These are phyloP conservation scores for Lates calcarifer DNA, from an alignment of 2,113 vertebrate species.

Conservation along the genomic window DNA sequence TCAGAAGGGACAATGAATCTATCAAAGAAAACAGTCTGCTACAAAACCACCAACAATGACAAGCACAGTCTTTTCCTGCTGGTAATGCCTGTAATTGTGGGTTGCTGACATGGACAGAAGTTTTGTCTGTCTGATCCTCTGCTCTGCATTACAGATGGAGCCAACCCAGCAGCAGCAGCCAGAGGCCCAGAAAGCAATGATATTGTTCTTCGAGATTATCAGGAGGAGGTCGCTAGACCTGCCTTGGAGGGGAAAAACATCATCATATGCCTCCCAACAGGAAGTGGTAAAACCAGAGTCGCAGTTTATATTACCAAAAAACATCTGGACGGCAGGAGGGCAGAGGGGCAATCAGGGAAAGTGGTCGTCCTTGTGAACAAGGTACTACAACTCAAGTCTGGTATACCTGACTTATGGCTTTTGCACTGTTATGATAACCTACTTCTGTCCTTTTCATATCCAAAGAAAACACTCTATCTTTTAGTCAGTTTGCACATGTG, in stretches of 20 bases:
- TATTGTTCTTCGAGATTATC: slow-evolving; percentile 92
- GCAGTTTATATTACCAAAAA: slow-evolving; percentile 93
- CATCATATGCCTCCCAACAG: slow-evolving; percentile 96
- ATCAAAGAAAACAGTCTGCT: slow-evolving; percentile 18
- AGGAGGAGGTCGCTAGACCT: slow-evolving; percentile 91
- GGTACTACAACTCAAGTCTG: slow-evolving; percentile 80
- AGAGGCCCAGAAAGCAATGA: slow-evolving; percentile 80
- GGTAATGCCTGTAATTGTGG: slow-evolving; percentile 47
- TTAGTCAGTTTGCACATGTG: slow-evolving; percentile 51
- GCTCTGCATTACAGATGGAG: slow-evolving; percentile 69
- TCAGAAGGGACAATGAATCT: background rate
- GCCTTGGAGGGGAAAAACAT: slow-evolving; percentile 94
- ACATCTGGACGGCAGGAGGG: slow-evolving; percentile 89
- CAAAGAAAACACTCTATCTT: slow-evolving; percentile 54
- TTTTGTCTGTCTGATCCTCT: slow-evolving; percentile 43
- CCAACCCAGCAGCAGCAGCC: slow-evolving; percentile 61
- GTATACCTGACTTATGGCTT: slow-evolving; percentile 21
- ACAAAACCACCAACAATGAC: slow-evolving; percentile 39
- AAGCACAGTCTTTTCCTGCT: slow-evolving; percentile 20
- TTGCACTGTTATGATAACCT: slow-evolving; percentile 44
- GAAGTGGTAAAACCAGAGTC: slow-evolving; percentile 96
- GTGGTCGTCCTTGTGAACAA: slow-evolving; percentile 96
- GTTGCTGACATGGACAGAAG: slow-evolving; percentile 50
- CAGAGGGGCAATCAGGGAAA: slow-evolving; percentile 83
- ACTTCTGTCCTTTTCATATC: slow-evolving; percentile 33